A percentile compares a stretch with the other conserved stretches of the same genome.
Conservation (phyloP, 2,888 invertebrate species). For the Conomelus anceps region DNA sequence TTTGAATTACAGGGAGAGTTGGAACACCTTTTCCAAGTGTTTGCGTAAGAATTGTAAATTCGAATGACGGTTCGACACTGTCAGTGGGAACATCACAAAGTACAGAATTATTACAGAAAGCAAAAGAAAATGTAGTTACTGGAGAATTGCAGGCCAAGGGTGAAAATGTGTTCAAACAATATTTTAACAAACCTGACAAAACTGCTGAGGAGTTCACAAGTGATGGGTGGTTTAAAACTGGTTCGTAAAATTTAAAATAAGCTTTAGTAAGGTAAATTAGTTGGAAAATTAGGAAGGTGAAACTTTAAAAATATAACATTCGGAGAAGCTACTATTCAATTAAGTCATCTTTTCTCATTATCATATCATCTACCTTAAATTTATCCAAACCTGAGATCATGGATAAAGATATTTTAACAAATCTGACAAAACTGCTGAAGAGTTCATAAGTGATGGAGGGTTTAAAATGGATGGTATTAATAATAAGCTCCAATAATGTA, state of each 20-base stretch:
- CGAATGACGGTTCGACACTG: slow-evolving; percentile 16
- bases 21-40: slow-evolving; percentile 72
- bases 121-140: slow-evolving; percentile 35
- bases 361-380: too few relatives aligned
- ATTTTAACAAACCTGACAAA: slow-evolving; percentile 67
- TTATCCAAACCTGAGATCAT: too few relatives aligned
- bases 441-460: slow-evolving; percentile 76
- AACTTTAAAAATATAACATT: too few relatives aligned
- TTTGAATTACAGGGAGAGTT: slow-evolving; percentile 53
- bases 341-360: too few relatives aligned
- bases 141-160: slow-evolving; percentile 61
- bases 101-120: slow-evolving; percentile 26
- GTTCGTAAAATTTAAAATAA: slow-evolving; percentile 39
- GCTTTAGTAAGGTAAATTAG: too few relatives aligned
- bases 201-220: slow-evolving; percentile 63
- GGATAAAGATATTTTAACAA: slow-evolving; percentile 79
- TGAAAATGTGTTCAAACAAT: slow-evolving; percentile 62
- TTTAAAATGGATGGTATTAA: slow-evolving; percentile 64
- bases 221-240: slow-evolving; percentile 87
- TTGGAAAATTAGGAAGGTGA: too few relatives aligned
- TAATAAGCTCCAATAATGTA: background rate
- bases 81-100: slow-evolving; percentile 25
- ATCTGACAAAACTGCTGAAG: slow-evolving; percentile 58
- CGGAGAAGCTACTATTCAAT: too few relatives aligned
- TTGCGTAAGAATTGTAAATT: slow-evolving; percentile 49